These are phyloP conservation scores for Cheilosia vernalis DNA, from an alignment of 2,888 invertebrate genomes.

Conservation along the genomic window DNA sequence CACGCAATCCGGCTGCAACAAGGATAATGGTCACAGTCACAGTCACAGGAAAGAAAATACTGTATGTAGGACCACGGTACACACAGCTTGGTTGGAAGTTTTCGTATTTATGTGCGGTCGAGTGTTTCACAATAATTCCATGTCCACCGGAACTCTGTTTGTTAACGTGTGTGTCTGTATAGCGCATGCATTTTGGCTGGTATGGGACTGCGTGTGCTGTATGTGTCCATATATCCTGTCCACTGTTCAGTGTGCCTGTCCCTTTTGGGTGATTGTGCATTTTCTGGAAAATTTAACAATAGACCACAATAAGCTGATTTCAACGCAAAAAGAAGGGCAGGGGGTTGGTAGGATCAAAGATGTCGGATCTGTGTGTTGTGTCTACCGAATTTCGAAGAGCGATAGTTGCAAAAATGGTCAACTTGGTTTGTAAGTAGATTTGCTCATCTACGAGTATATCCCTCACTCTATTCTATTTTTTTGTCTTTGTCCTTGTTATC, in stretches of 20 bases:
- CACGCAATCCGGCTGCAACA: slow-evolving; percentile 74
- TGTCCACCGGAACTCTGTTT: slow-evolving; percentile 70
- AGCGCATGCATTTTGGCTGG: background rate
- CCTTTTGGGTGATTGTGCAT: slow-evolving; percentile 64
- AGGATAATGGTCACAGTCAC: slow-evolving; percentile 66
- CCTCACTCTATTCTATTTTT: background rate
- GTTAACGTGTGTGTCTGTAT: slow-evolving; percentile 19
- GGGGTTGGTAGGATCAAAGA: slow-evolving; percentile 41
- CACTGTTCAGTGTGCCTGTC: slow-evolving; percentile 14
- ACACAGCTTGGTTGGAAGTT: slow-evolving; percentile 69
- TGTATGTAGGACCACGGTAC: slow-evolving; percentile 25
- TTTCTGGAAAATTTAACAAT: slow-evolving; percentile 72
- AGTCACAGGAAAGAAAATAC: slow-evolving; percentile 43
- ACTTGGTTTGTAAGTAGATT: slow-evolving; percentile 62
- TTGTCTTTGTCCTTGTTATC: background rate
- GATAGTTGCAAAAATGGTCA: slow-evolving; percentile 57
- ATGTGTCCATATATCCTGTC: slow-evolving; percentile 3
- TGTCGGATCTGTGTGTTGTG: slow-evolving; percentile 34
- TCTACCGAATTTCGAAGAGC: slow-evolving; percentile 1
- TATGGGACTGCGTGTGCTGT: slow-evolving; percentile 30
- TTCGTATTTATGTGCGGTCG: slow-evolving; percentile 71
- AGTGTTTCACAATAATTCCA: slow-evolving; percentile 73
- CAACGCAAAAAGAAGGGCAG: slow-evolving; percentile 23
- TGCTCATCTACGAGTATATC: slow-evolving; percentile 16
- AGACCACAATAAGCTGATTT: slow-evolving; percentile 75